Base-by-base conservation (phyloP, 2,888 invertebrate genomes). In the Cinara cedri region DNA sequence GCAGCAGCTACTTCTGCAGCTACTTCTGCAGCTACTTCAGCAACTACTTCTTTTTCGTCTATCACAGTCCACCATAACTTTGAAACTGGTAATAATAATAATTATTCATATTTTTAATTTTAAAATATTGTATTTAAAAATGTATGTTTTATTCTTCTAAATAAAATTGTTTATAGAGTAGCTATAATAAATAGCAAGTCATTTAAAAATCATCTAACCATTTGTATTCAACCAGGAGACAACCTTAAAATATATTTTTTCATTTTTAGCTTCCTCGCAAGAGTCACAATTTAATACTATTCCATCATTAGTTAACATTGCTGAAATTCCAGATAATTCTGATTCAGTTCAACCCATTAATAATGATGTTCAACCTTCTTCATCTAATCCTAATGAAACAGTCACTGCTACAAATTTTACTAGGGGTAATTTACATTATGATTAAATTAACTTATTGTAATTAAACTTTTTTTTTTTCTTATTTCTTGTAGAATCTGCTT, bases 251-350 rank as follows among this genome's bases (percentile, higher is more conserved):
- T 34, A 34, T 34, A 34, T 6, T 19, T 71, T 21, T 21, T 21
- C 21, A 55, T 44, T 42, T 71, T 42, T n/a, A 71, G 71, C 11
- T 42, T 1, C 55, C 6, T 54, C 19, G 21, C 24, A 51, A 2
- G 26, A 74, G 3, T 34, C 34, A 63, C 21, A n/a, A 3, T 3
- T 14, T 14, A 51, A 63, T 74, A n/a, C 11, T 44, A 51, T 51
- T 24, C 63, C 51, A 24, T 51, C 63, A 3, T 54, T 74, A 6
- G 51, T 49, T 63, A 19, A 21, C 11, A 19, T 63, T 14, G 51
- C 42, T 16, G 63, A 51, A 74, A 63, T 74, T 42, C 60, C 74
- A n/a, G n/a, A n/a, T n/a, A n/a, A n/a, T n/a, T n/a, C n/a, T n/a
- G n/a, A 42, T 34, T 34, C 34, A 4, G 6, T 3, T 34, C 34